These are phyloP conservation scores for Montipora capitata DNA, from an alignment of 92 coral and sea anemone genomes.

Conservation along the genomic window DNA sequence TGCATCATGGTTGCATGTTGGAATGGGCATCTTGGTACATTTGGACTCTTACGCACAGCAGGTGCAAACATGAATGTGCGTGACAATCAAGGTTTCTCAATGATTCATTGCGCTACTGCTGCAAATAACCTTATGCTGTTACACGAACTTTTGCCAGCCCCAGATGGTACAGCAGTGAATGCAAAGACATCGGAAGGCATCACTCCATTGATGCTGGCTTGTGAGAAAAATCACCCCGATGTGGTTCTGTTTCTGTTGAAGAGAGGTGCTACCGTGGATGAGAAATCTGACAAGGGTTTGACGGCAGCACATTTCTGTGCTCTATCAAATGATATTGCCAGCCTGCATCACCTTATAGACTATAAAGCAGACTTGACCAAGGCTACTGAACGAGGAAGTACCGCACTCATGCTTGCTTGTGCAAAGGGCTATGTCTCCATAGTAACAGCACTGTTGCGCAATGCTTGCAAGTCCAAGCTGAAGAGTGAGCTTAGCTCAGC, in stretches of 20 bases:
- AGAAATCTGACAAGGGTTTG: constrained; percentile 80
- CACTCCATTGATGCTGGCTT: constrained; percentile 87
- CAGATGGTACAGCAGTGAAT: constrained; percentile 67
- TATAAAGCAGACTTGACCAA: constrained; percentile 73
- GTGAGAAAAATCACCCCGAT: constrained; percentile 89
- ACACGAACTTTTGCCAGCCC: constrained; percentile 73
- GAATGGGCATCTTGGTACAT: constrained; percentile 89
- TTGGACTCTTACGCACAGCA: constrained; percentile 72
- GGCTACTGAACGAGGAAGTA: constrained; percentile 87
- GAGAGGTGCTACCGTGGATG: constrained; percentile 76
- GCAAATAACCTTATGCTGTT: constrained; percentile 82
- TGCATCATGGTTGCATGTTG: constrained; percentile 92
- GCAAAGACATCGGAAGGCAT: constrained; percentile 85
- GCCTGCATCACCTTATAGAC: constrained; percentile 84
- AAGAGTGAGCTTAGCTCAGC: constrained; percentile 60
- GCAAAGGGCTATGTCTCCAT: constrained; percentile 86
- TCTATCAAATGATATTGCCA: constrained; percentile 78
- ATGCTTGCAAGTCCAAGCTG: constrained; percentile 65
- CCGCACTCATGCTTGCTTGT: constrained; percentile 87
- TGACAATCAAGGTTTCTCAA: constrained; percentile 85
- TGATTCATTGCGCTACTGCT: constrained; percentile 88
- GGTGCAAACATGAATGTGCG: constrained; percentile 81
- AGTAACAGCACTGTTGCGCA: constrained; percentile 75
- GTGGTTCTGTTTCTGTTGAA: constrained; percentile 79
- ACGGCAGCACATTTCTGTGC: constrained; percentile 90